A percentile compares a stretch with the other conserved stretches of the same genome.
Conservation (phyloP, 2,888 invertebrate genomes). For the Drosophila flavopinicola region DNA sequence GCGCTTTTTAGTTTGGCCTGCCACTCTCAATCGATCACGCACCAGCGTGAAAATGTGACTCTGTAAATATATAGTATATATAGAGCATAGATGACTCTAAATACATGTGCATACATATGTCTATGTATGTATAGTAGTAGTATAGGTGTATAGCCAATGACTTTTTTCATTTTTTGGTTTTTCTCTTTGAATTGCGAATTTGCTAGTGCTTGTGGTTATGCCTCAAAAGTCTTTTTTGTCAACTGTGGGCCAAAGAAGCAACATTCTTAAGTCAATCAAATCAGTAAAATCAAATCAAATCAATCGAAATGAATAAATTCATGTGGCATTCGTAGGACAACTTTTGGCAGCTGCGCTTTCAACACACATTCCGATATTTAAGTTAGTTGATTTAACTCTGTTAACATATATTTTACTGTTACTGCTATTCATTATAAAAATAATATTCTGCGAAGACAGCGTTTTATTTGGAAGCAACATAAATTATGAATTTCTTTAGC, state of each 20-base stretch:
- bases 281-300: slow-evolving; percentile 13
- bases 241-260: slow-evolving; percentile 29
- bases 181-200: slow-evolving; percentile 53
- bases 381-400: slow-evolving; percentile 9
- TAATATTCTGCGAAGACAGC: slow-evolving; percentile 72
- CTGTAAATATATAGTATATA: slow-evolving; percentile 22
- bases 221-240: slow-evolving; percentile 35
- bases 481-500: slow-evolving; percentile 40
- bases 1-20: slow-evolving; percentile 72
- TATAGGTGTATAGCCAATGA: slow-evolving; percentile 63
- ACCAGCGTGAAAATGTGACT: slow-evolving; percentile 63
- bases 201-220: slow-evolving; percentile 52
- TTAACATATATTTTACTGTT: background rate
- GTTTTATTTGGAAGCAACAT: slow-evolving; percentile 73
- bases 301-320: slow-evolving; percentile 22
- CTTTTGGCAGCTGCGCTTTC: slow-evolving; percentile 12
- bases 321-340: slow-evolving; percentile 22
- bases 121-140: slow-evolving; percentile 21
- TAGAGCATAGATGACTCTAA: slow-evolving; percentile 28
- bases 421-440: slow-evolving; percentile 37
- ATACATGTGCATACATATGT: slow-evolving; percentile 19
- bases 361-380: slow-evolving; percentile 12
- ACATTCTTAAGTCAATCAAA: slow-evolving; percentile 7
- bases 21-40: slow-evolving; percentile 65
- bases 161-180: slow-evolving; percentile 50